Percentiles rank a stretch among this genome's conserved stretches.
phyloP scores from a whole-genome alignment of 1,140 invertebrate species.

The Meteorus sp. region DNA sequence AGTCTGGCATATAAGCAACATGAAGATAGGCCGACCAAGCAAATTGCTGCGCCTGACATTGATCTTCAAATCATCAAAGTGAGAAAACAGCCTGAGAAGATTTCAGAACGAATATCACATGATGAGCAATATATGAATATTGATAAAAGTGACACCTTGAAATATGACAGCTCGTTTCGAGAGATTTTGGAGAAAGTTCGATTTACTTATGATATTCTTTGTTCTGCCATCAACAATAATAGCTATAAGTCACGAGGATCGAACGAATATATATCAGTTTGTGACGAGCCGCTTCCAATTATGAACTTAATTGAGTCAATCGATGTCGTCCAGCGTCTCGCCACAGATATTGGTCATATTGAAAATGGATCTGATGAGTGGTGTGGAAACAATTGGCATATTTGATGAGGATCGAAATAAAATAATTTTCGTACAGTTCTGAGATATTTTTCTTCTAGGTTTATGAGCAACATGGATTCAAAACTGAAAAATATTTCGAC shows the following conservation, averaged over 20 bases:
- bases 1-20: background rate
- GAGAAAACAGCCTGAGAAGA: background rate
- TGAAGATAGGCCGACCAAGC: background rate
- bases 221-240: slow-evolving; percentile 4
- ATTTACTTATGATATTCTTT: slow-evolving; percentile 14
- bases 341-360: background rate
- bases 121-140: slow-evolving; percentile 2
- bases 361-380: background rate
- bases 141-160: background rate
- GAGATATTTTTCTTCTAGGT: slow-evolving; percentile 1
- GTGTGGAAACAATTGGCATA: slow-evolving; percentile 1
- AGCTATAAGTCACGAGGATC: background rate
- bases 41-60: background rate
- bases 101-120: background rate
- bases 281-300: background rate
- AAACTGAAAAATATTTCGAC: slow-evolving; percentile 5
- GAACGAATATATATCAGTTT: background rate
- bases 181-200: slow-evolving; percentile 6
- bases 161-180: background rate
- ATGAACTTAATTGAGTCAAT: slow-evolving; percentile 9
- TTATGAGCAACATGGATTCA: slow-evolving; percentile 8
- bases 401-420: background rate
- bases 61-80: background rate
- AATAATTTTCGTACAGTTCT: background rate
- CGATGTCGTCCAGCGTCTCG: background rate